phyloP scores from a whole-genome alignment of 1,140 invertebrate species.

The Doryteuthis pealeii region DNA sequence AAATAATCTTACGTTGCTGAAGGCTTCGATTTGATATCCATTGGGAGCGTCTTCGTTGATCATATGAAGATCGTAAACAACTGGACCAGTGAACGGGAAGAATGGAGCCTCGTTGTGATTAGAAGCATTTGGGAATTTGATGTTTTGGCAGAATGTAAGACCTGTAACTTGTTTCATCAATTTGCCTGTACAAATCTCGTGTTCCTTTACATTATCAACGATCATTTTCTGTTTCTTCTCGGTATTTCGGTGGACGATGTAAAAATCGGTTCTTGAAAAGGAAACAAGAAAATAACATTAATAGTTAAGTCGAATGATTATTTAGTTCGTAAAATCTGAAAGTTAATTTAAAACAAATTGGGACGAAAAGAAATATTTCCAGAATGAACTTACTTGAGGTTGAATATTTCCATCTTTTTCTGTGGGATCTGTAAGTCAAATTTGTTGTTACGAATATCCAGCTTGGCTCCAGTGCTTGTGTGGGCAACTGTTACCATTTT shows the following conservation, averaged over 20 bases:
- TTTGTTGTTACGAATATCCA: constrained; percentile 61
- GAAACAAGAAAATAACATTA: background rate
- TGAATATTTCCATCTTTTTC: constrained; percentile 81
- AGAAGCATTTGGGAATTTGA: constrained; percentile 74
- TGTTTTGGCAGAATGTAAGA: constrained; percentile 78
- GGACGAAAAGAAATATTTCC: background rate
- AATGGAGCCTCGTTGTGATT: constrained; percentile 64
- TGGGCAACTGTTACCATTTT: constrained; percentile 81
- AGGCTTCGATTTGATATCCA: constrained; percentile 59
- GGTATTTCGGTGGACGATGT: constrained; percentile 34
- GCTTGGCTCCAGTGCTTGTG: constrained; percentile 77
- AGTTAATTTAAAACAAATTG: background rate
- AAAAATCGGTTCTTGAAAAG: constrained; percentile 44
- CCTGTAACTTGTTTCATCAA: constrained; percentile 67
- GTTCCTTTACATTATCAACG: constrained; percentile 64
- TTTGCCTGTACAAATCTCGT: constrained; percentile 56
- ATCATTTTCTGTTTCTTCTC: constrained; percentile 47
- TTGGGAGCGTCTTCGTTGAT: constrained; percentile 75
- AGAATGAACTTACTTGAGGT: constrained; percentile 64
- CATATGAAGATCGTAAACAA: constrained; percentile 73
- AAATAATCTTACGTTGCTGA: background rate
- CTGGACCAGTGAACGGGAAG: constrained; percentile 79
- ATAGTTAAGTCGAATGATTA: background rate
- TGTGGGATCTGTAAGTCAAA: background rate
- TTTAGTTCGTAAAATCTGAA: background rate